phyloP scores from a whole-genome alignment of 2,888 invertebrate genomes.

The Chesias legatella region DNA sequence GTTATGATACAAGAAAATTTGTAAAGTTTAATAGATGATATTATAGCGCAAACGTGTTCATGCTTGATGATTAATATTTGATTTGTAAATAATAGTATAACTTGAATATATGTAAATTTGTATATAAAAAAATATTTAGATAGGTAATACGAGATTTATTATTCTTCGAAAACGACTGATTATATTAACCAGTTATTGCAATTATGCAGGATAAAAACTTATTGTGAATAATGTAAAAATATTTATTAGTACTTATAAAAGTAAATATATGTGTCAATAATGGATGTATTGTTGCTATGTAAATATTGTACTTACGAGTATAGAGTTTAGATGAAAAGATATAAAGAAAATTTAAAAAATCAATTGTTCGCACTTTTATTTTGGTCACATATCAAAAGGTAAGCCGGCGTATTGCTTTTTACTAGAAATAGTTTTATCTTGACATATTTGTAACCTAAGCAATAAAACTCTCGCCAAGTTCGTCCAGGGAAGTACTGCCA shows the following conservation, averaged over 20 bases:
- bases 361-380: slow-evolving; percentile 12
- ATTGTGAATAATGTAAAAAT: slow-evolving; percentile 54
- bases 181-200: slow-evolving; percentile 47
- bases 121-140: slow-evolving; percentile 29
- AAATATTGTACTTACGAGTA: slow-evolving; percentile 55
- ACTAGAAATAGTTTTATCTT: no score
- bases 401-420: no score
- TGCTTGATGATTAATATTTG: slow-evolving; percentile 49
- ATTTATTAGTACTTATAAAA: slow-evolving; percentile 47
- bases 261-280: slow-evolving; percentile 30
- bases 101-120: slow-evolving; percentile 23
- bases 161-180: slow-evolving; percentile 59
- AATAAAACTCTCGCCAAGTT: no score
- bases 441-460: no score
- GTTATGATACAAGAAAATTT: slow-evolving; percentile 28
- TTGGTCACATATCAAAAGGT: neutral
- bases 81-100: slow-evolving; percentile 31
- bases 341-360: slow-evolving; percentile 47
- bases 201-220: slow-evolving; percentile 35
- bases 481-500: no score
- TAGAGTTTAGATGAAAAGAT: slow-evolving; percentile 44
- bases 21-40: slow-evolving; percentile 56
- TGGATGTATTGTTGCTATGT: slow-evolving; percentile 46
- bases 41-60: slow-evolving; percentile 70
- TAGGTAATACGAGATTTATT: slow-evolving; percentile 13